Evolutionary conservation across 2,888 invertebrate genomes (phyloP), one percentile per base, ranked within the genome.

Genomic region (Agrotis ipsilon): DNA sequence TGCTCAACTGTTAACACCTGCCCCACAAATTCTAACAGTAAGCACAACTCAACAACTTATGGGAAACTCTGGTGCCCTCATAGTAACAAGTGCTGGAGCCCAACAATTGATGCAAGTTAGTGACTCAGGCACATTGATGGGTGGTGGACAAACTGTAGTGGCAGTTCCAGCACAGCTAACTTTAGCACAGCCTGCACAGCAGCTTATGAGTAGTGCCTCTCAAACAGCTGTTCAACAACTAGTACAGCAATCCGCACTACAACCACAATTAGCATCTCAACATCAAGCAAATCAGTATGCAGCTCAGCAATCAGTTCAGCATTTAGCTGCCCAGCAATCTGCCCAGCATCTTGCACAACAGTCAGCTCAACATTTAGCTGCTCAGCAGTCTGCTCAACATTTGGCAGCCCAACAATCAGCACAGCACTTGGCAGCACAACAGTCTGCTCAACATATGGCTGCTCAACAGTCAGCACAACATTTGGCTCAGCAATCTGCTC

Each of bases 21-120:
- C 96, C 32, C 94, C 95, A 46, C 96, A 96, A 87, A 90, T 96
- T 75, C 89, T 96, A 2, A 94, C 96, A 71, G 96, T 96, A 11
- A 96, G 96, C 81, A 96, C 96, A 63, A 96, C 96, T 72, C 96
- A 96, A 81, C 96, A 96, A 78, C 89, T 96, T 24, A 90, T 96
- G 71, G 95, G 96, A 1, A 96, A 96, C 81, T 96, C 96, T 65
- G 96, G 96, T 57, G 92, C 96, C 18, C 88, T 96, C 32, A 96
- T 96, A 81, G 96, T 96, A 5, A 96, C 96, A 46, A 96, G 96
- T 92, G 96, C 96, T 75, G 96, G 96, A 71, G 96, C 94, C 3
- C 96, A 96, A 75, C 96, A 96, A 85, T 82, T 96, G 7, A 96
- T 96, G 96, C 96, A 96, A 92, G 96, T 96, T 19, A 96, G 96